These are phyloP conservation scores for Epizoanthus rinbou DNA, from an alignment of 92 coral and sea anemone genomes.

Conservation along the genomic window DNA sequence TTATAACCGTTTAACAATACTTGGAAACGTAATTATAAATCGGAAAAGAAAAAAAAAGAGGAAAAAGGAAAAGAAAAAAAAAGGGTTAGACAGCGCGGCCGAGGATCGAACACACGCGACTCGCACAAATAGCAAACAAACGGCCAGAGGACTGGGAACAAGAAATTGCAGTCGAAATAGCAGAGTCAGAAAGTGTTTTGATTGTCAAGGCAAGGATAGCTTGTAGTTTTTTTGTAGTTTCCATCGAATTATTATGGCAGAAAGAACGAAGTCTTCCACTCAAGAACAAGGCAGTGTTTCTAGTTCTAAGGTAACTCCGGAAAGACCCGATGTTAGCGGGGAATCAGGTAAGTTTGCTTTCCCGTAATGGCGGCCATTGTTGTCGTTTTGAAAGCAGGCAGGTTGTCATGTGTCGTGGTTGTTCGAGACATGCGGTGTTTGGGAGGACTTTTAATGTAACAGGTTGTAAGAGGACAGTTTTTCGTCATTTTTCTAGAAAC, in stretches of 20 bases:
- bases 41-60: background rate
- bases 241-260: slow-evolving; percentile 12
- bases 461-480: background rate
- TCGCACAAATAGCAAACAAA: background rate
- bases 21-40: background rate
- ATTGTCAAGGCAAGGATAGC: background rate
- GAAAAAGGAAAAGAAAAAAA: background rate
- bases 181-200: background rate
- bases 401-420: background rate
- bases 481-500: slow-evolving; percentile 37
- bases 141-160: slow-evolving; percentile 21
- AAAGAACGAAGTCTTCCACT: slow-evolving; percentile 29
- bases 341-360: slow-evolving; percentile 34
- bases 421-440: background rate
- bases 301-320: background rate
- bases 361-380: slow-evolving; percentile 19
- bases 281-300: slow-evolving; percentile 23
- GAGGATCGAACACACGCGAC: background rate
- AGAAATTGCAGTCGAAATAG: background rate
- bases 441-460: background rate
- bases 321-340: slow-evolving; percentile 7
- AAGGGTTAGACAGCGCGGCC: background rate
- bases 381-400: slow-evolving; percentile 33
- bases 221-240: slow-evolving; percentile 1
- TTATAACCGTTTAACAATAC: background rate